A percentile compares a stretch with the other conserved stretches of the same genome.
Conservation (phyloP, 2,888 invertebrate genomes). For the Linyphia triangularis region DNA sequence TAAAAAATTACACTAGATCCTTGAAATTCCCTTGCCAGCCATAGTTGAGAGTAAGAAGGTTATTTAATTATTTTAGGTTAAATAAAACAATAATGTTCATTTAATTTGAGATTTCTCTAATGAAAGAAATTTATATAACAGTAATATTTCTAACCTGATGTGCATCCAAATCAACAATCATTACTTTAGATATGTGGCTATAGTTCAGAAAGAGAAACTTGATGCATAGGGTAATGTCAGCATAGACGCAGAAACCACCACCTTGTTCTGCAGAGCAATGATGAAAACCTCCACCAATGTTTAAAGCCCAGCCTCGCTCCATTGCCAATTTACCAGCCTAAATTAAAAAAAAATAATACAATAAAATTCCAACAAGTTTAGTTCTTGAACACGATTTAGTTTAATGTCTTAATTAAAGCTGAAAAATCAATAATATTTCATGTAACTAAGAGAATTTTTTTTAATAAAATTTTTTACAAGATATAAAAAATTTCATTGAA, state of each 20-base stretch:
- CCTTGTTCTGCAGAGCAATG: conserved; percentile 89
- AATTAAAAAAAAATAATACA: conserved; percentile 20
- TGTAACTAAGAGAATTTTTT: not conserved
- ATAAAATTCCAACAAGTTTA: not conserved
- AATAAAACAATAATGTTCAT: not conserved
- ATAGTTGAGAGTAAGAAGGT: not conserved
- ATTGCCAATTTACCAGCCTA: conserved; percentile 89
- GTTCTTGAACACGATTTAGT: too few species aligned
- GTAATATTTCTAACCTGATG: conserved; percentile 88
- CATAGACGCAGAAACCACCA: conserved; percentile 94
- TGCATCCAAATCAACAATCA: conserved; percentile 95
- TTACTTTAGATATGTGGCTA: conserved; percentile 82
- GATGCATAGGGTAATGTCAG: conserved; percentile 90
- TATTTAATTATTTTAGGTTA: not conserved
- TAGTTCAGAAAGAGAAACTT: conserved; percentile 83
- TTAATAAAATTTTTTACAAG: too few species aligned
- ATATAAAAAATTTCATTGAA: too few species aligned
- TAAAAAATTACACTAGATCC: not conserved
- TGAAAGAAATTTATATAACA: too few species aligned
- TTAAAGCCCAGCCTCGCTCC: conserved; percentile 92
- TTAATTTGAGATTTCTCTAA: too few species aligned
- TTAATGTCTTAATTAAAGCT: too few species aligned
- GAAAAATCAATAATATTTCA: not conserved
- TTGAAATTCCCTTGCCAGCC: not conserved
- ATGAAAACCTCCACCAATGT: conserved; percentile 94